Evolutionary conservation across 2,888 invertebrate genomes (phyloP).

Genomic region (Plebejus argus): DNA sequence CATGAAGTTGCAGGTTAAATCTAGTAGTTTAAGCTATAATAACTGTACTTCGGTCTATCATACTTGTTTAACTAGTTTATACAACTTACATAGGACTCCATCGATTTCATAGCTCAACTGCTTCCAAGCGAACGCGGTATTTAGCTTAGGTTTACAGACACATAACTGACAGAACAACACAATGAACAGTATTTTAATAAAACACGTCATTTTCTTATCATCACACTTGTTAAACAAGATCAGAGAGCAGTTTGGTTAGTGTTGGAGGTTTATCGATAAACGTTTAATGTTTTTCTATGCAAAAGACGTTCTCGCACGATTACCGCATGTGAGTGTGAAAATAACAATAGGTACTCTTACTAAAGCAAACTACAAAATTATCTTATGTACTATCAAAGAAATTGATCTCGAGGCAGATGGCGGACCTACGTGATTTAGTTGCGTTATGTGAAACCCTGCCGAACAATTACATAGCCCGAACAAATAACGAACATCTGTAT

Average conservation of each 20-base stretch:
- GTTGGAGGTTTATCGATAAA: constrained; percentile 4
- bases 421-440: no score
- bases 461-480: no score
- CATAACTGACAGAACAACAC: not conserved
- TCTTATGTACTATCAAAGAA: no score
- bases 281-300: not conserved
- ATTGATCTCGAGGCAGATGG: no score
- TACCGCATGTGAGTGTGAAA: no score
- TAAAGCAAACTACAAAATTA: no score
- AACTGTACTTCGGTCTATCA: not conserved
- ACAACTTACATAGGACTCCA: constrained; percentile 56
- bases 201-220: constrained; percentile 3
- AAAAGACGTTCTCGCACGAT: not conserved
- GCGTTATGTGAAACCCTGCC: no score
- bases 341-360: no score
- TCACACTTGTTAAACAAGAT: not conserved
- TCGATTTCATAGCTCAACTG: constrained; percentile 57
- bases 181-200: constrained; percentile 18
- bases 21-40: not conserved
- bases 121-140: constrained; percentile 56
- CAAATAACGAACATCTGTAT: no score
- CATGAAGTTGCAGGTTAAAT: not conserved
- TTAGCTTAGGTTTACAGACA: constrained; percentile 26
- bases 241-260: not conserved
- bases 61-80: not conserved